Evolutionary conservation across 2,113 vertebrate genomes (phyloP).

Genomic region (Nannobrachium achirus): DNA sequence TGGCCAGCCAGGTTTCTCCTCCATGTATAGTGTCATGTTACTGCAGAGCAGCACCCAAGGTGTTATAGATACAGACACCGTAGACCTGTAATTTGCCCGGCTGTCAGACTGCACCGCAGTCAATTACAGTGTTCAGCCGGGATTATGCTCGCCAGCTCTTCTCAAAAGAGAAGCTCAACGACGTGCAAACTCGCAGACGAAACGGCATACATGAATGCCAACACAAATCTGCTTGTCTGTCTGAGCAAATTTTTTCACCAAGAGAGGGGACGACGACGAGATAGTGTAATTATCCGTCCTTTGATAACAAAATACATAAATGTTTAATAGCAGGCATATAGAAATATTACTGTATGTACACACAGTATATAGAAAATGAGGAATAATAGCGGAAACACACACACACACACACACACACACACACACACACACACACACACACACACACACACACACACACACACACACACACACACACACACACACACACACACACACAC

Average conservation of each 20-base stretch:
- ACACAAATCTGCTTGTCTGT: slow-evolving; percentile 58
- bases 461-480: too few species aligned
- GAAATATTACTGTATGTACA: too few species aligned
- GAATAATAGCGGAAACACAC: too few species aligned
- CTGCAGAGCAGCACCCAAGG: slow-evolving; percentile 52
- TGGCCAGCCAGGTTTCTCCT: slow-evolving; percentile 29
- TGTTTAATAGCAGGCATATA: too few species aligned
- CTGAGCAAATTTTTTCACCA: slow-evolving; percentile 41
- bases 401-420: too few species aligned
- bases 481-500: too few species aligned
- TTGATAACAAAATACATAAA: too few species aligned
- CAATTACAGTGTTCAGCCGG: slow-evolving; percentile 75
- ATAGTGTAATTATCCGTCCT: slow-evolving; percentile 43
- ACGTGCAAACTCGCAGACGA: slow-evolving; percentile 60
- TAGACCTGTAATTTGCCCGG: slow-evolving; percentile 73
- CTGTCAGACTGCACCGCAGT: slow-evolving; percentile 66
- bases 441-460: too few species aligned
- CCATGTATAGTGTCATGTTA: slow-evolving; percentile 37
- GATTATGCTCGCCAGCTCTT: slow-evolving; percentile 67
- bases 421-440: too few species aligned
- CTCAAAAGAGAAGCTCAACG: slow-evolving; percentile 60
- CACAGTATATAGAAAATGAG: too few species aligned
- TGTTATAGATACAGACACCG: slow-evolving; percentile 65
- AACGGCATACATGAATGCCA: slow-evolving; percentile 49
- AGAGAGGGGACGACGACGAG: slow-evolving; percentile 12